Conservation (phyloP, 2,797 vertebrate species). For the Xyrichtys novacula region DNA sequence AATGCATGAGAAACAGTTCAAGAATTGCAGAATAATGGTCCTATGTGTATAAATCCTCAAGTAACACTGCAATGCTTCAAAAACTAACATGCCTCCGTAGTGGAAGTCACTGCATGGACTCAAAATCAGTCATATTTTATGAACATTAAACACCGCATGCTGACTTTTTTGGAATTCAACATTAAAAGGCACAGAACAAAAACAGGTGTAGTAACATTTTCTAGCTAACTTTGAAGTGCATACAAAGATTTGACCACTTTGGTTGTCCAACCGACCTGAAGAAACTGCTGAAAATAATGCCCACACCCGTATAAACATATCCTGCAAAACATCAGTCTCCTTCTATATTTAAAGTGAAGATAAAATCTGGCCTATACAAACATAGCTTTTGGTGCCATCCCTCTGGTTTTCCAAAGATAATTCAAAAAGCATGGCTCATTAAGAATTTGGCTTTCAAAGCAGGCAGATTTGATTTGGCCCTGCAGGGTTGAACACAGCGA, state of each 20-base stretch:
- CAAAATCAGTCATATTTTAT: too few relatives aligned
- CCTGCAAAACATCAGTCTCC: slow-evolving; percentile 44
- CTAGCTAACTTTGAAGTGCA: slow-evolving; percentile 8
- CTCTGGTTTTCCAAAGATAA: slow-evolving; percentile 72
- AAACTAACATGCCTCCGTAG: too few relatives aligned
- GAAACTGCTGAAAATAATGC: slow-evolving; percentile 27
- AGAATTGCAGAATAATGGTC: too few relatives aligned
- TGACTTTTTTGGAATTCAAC: too few relatives aligned
- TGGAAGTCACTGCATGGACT: too few relatives aligned
- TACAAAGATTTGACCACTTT: slow-evolving; percentile 3
- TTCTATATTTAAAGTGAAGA: slow-evolving; percentile 53
- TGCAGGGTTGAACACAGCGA: slow-evolving; percentile 54
- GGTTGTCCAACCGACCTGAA: slow-evolving; percentile 34
- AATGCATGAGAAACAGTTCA: too few relatives aligned
- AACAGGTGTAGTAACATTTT: neutral
- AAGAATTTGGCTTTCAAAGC: slow-evolving; percentile 66
- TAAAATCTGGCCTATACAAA: slow-evolving; percentile 72
- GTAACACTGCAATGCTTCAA: too few relatives aligned
- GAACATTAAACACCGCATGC: too few relatives aligned
- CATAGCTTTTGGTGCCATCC: slow-evolving; percentile 69
- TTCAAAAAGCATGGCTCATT: slow-evolving; percentile 80
- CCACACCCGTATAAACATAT: slow-evolving; percentile 43
- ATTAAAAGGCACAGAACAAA: too few relatives aligned
- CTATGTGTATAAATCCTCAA: too few relatives aligned
- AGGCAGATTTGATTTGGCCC: slow-evolving; percentile 63